Evolutionary conservation across 2,797 vertebrate species (phyloP), one percentile per base, ranked within the genome.

Genomic region (Crenuchus spilurus): DNA sequence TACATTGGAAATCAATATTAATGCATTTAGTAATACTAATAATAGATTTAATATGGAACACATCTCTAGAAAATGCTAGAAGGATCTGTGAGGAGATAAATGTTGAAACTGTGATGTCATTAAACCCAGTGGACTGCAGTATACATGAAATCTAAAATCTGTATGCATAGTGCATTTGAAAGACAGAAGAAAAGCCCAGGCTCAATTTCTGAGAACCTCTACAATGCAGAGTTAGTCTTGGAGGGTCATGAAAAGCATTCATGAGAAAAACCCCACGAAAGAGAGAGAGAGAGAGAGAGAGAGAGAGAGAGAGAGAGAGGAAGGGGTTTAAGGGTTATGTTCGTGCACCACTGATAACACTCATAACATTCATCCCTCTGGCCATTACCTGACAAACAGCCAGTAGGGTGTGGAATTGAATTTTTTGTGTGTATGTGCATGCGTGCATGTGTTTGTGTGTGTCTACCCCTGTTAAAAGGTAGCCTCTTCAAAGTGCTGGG

Each of bases 281-380:
- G 52, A 37, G 63, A 37, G 33, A 35, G 58, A 52, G 46, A 33
- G 22, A 35, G 26, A 31, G 41, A 57, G 13, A 66, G 35, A 44
- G 70, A 41, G 46, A 62, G 52, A 62, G 31, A 33, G 37, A 30
- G 14, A 58, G 30, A 57, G 31, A 72, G 60, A 39, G 66, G 26
- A 41, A 24, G 37, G 60, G 64, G 68, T 65, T 70, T 20, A 24
- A 54, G 52, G n/a, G 78, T 55, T 60, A 66, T 49, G 55, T 74
- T 70, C 51, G 39, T 51, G 75, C 61, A 62, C 26, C 48, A 51
- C 31, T 62, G 48, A 48, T 63, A 63, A 63, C 58, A 63, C 75
- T 70, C 72, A 75, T 75, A 72, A 75, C 31, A 67, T 65, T 75
- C 58, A 71, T 35, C 61, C 80, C 76, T 67, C 74, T 39, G 67